phyloP scores from a whole-genome alignment of 1,140 invertebrate species.

The Globodera rostochiensis region DNA sequence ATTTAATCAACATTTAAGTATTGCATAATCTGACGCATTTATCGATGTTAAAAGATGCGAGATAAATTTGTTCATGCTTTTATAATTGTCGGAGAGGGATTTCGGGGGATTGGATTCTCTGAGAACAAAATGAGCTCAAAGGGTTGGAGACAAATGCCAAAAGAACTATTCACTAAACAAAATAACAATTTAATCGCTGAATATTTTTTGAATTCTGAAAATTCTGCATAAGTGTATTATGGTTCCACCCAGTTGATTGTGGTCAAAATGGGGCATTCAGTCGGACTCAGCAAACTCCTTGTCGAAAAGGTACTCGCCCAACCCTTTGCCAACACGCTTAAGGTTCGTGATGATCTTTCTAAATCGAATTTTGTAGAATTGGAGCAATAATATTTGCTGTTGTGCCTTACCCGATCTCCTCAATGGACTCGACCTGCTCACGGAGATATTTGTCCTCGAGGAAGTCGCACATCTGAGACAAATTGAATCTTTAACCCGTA shows the following conservation, averaged over 20 bases:
- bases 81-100: too few species aligned
- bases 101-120: too few species aligned
- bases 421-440: slow-evolving; percentile 73
- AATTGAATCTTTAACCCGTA: neutral
- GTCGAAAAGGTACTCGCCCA: slow-evolving; percentile 74
- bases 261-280: neutral
- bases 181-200: too few species aligned
- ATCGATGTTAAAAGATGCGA: neutral
- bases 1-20: neutral
- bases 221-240: neutral
- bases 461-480: slow-evolving; percentile 70
- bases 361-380: neutral
- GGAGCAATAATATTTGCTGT: slow-evolving; percentile 66
- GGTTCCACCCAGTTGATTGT: neutral
- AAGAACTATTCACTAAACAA: too few species aligned
- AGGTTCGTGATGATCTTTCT: slow-evolving; percentile 71
- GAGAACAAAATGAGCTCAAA: too few species aligned
- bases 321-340: slow-evolving; percentile 71
- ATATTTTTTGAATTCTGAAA: neutral
- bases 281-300: slow-evolving; percentile 62
- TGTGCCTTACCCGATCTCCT: slow-evolving; percentile 71
- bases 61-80: neutral
- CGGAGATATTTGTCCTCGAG: slow-evolving; percentile 71
- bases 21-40: neutral
- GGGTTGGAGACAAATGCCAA: too few species aligned